Conservation (phyloP, 1,140 invertebrate species). For the Pachypsylla venusta region DNA sequence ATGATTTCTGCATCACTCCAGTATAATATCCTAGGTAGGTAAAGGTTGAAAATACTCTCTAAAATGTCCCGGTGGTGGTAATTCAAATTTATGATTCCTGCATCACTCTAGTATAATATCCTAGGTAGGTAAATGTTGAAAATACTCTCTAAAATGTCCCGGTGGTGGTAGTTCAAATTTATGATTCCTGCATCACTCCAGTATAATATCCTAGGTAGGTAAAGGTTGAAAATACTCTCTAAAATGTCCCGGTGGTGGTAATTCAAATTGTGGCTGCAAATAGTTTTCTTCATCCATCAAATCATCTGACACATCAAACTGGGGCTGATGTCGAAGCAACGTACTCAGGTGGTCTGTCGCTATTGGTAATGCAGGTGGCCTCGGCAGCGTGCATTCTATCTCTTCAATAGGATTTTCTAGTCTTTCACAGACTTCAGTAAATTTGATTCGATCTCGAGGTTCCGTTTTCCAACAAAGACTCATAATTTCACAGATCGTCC, state of each 20-base stretch:
- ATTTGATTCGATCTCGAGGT: conserved; percentile 56
- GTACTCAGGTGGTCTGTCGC: conserved; percentile 20
- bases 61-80: no score
- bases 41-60: no score
- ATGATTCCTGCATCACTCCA: no score
- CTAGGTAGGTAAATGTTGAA: no score
- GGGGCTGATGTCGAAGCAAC: conserved; percentile 31
- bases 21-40: no score
- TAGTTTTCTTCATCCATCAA: conserved; percentile 41
- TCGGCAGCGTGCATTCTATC: conserved; percentile 14
- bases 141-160: no score
- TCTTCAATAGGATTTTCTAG: conserved; percentile 37
- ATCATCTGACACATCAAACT: conserved; percentile 36
- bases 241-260: background rate
- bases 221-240: background rate
- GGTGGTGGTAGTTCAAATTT: no score
- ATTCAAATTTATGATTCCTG: no score
- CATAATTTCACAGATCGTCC: conserved; percentile 65
- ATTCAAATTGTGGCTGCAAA: conserved; percentile 32
- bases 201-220: no score
- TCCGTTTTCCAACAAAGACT: conserved; percentile 71
- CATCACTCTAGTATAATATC: no score
- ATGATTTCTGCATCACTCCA: no score
- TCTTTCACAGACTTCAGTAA: conserved; percentile 52
- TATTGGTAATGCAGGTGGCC: conserved; percentile 24